Percentiles rank a stretch among this genome's conserved stretches.
Evolutionary conservation across 2,888 invertebrate species (phyloP).

Genomic region (Acanthacorydalis orientalis): DNA sequence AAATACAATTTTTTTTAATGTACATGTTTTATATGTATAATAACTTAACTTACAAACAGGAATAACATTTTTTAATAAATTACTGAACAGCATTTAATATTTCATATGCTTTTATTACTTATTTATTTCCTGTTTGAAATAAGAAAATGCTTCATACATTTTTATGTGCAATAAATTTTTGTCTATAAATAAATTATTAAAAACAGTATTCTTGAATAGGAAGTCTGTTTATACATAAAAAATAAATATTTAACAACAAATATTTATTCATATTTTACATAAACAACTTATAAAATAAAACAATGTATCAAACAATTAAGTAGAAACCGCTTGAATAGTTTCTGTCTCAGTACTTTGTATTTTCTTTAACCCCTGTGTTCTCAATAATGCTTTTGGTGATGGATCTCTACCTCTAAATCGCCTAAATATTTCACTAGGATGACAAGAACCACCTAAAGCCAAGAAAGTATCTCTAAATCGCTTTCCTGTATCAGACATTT

Average conservation of each 20-base stretch:
- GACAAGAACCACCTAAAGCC: constrained; percentile 62
- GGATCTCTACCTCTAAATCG: constrained; percentile 87
- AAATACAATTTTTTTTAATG: too few species aligned
- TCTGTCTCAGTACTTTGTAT: neutral
- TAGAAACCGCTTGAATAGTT: neutral
- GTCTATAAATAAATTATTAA: too few species aligned
- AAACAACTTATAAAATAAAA: neutral
- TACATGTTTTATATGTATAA: too few species aligned
- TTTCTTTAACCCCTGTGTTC: constrained; percentile 37
- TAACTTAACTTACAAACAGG: too few species aligned
- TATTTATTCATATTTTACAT: neutral
- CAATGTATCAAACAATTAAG: neutral
- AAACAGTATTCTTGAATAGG: too few species aligned
- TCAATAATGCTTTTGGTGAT: constrained; percentile 62
- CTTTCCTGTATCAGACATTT: constrained; percentile 40
- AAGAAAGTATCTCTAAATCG: constrained; percentile 72
- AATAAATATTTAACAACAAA: neutral
- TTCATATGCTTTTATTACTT: too few species aligned
- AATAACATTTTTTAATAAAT: too few species aligned
- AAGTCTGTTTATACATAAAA: too few species aligned
- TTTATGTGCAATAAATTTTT: too few species aligned
- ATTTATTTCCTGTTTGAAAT: too few species aligned
- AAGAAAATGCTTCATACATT: too few species aligned
- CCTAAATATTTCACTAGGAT: constrained; percentile 73
- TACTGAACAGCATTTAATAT: too few species aligned